Percentiles rank a stretch among this genome's conserved stretches.
These are phyloP conservation scores for Atta texana DNA, from an alignment of 1,140 invertebrate genomes.

Conservation along the genomic window DNA sequence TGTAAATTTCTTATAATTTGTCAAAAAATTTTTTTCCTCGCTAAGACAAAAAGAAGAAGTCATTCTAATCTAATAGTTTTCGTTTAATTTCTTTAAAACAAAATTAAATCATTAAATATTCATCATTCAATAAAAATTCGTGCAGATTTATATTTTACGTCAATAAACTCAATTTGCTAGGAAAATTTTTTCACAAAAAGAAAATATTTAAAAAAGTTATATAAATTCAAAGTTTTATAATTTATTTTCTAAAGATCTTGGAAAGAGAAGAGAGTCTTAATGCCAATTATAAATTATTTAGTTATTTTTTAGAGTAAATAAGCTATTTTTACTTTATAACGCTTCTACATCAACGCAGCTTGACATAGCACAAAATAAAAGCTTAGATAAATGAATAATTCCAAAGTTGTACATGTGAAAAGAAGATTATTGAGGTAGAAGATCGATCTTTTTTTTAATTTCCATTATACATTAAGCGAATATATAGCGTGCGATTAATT, in stretches of 20 bases:
- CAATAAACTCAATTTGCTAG: too few relatives aligned
- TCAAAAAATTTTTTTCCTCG: not conserved
- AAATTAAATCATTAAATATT: not conserved
- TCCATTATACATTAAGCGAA: not conserved
- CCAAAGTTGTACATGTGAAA: not conserved
- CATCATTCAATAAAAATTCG: too few relatives aligned
- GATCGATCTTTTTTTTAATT: not conserved
- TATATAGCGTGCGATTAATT: slow-evolving; percentile 1
- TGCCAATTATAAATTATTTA: not conserved
- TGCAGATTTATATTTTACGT: too few relatives aligned
- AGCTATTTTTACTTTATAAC: not conserved
- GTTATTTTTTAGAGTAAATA: too few relatives aligned
- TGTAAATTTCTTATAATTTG: not conserved
- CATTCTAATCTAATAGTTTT: not conserved
- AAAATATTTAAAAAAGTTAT: too few relatives aligned
- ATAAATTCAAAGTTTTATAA: too few relatives aligned
- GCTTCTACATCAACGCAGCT: too few relatives aligned
- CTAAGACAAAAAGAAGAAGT: too few relatives aligned
- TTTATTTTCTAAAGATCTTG: too few relatives aligned
- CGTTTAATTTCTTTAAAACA: not conserved
- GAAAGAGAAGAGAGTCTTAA: not conserved
- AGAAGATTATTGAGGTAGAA: not conserved
- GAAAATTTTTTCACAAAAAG: too few relatives aligned
- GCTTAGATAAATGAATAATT: not conserved
- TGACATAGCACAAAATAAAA: too few relatives aligned